Base-by-base conservation (phyloP, 1,140 invertebrate species). In the Samia ricini region DNA sequence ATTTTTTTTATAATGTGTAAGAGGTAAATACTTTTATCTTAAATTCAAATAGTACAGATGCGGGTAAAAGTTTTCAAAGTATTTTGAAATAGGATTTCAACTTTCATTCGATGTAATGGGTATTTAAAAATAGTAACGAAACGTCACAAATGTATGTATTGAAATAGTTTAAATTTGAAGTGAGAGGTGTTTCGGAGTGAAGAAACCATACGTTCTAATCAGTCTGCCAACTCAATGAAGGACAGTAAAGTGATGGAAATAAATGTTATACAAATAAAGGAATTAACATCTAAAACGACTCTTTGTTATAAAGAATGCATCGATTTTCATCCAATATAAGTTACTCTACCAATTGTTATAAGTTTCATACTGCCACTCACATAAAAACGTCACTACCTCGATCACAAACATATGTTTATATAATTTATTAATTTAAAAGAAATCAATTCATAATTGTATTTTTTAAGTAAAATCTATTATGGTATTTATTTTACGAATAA, bases 131-230 rank as follows among this genome's bases (percentile, higher is more conserved):
- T 42, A 15, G 8, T 42, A 42, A 42, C 33, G 8, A 42, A 42
- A 15, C 4, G 33, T 15, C 33, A 42, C 33, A 15, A 42, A 42
- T 42, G 33, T 42, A 42, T 42, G 33, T n/a, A n/a, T n/a, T n/a
- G 33, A 42, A 42, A 42, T 42, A n/a, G 10, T 42, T 26, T 42
- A 42, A 42, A 42, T 42, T 42, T 42, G 33, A 42, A 42, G 33
- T 42, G 33, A 42, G 33, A 42, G 33, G 33, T 42, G 12, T 42
- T 42, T 42, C 33, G n/a, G 33, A 42, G n/a, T 42, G 33, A 42
- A 42, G 33, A 42, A 42, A 42, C 33, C 33, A 42, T 42, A 42
- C 33, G 33, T 42, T 42, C 33, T 42, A 42, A 42, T 42, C 33
- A 42, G 33, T 42, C 33, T 42, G 33, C 33, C 33, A 42, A 42